Evolutionary conservation across 2,888 invertebrate genomes (phyloP).

Genomic region (Carabus problematicus): DNA sequence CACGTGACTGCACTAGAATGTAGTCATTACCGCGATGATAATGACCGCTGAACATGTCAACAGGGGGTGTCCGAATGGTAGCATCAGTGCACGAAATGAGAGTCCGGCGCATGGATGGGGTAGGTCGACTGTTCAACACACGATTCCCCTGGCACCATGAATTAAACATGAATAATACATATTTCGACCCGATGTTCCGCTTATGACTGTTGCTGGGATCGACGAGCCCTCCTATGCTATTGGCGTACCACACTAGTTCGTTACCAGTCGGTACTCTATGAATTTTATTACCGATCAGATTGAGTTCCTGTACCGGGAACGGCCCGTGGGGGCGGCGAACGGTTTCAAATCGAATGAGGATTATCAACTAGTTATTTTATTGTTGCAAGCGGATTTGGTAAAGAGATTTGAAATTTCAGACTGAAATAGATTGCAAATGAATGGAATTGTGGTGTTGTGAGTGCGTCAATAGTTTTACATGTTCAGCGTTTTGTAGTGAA

Average conservation of each 20-base stretch:
- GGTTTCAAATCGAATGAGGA: too few relatives aligned
- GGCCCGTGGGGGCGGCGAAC: too few relatives aligned
- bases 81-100: background rate
- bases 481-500: too few relatives aligned
- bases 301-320: too few relatives aligned
- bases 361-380: too few relatives aligned
- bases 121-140: too few relatives aligned
- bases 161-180: slow-evolving; percentile 57
- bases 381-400: too few relatives aligned
- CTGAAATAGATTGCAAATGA: too few relatives aligned
- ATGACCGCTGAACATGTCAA: slow-evolving; percentile 28
- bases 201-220: slow-evolving; percentile 41
- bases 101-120: background rate
- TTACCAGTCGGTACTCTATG: slow-evolving; percentile 12
- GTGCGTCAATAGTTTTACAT: too few relatives aligned
- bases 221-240: background rate
- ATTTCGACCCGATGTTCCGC: slow-evolving; percentile 53
- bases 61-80: background rate
- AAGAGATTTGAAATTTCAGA: too few relatives aligned
- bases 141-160: slow-evolving; percentile 45
- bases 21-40: slow-evolving; percentile 37
- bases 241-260: slow-evolving; percentile 5
- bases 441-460: too few relatives aligned
- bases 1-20: slow-evolving; percentile 40
- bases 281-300: slow-evolving; percentile 16